Conservation (phyloP, 2,113 vertebrate species). For the Phrynosoma platyrhinos region DNA sequence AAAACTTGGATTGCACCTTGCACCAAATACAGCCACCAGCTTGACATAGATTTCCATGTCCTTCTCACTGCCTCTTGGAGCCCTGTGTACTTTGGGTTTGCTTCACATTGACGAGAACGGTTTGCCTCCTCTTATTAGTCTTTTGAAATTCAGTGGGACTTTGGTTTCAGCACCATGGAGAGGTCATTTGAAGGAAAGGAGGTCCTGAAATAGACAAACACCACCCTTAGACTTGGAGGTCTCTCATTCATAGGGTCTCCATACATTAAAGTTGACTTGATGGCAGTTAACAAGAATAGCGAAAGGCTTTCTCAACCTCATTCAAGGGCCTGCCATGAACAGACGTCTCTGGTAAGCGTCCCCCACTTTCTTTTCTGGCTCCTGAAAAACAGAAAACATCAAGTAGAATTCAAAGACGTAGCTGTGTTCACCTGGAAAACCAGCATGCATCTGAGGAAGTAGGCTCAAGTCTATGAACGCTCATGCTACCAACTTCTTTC, state of each 20-base stretch:
- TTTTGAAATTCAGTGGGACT: accelerated
- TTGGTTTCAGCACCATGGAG: not conserved
- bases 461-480: no score
- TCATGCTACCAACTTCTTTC: no score
- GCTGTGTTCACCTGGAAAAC: no score
- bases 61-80: not conserved
- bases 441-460: no score
- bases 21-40: not conserved
- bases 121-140: not conserved
- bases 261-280: no score
- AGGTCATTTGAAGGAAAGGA: not conserved
- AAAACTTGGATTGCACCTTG: accelerated
- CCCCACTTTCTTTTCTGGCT: not conserved
- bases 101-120: not conserved
- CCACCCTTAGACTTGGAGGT: no score
- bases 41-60: accelerated
- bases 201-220: accelerated
- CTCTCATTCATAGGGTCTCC: no score
- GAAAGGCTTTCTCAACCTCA: accelerated
- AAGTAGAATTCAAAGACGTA: no score
- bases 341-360: not conserved
- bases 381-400: not conserved
- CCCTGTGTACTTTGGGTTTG: not conserved
- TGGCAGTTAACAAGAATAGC: no score
- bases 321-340: not conserved